Conservation (phyloP, 1,140 invertebrate genomes). For the Brevipalpus yothersi region DNA sequence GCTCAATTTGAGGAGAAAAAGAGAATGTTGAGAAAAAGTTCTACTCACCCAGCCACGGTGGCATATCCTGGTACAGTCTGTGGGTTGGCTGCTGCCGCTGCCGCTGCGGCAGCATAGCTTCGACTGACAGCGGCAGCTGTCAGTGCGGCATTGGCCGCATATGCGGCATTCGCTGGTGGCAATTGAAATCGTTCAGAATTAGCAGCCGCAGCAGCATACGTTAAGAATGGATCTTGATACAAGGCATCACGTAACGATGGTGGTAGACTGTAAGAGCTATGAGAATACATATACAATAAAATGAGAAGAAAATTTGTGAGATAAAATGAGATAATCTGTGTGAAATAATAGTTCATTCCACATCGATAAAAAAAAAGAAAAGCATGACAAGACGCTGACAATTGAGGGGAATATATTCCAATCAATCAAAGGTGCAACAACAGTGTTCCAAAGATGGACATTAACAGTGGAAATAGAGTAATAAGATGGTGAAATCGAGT, state of each 20-base stretch:
- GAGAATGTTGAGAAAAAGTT: neutral
- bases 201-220: constrained; percentile 39
- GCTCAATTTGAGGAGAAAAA: neutral
- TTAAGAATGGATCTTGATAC: constrained; percentile 85
- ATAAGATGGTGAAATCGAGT: too few relatives aligned
- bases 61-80: constrained; percentile 26
- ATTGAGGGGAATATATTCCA: too few relatives aligned
- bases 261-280: neutral
- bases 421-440: too few relatives aligned
- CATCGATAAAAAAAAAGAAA: too few relatives aligned
- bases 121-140: constrained; percentile 51
- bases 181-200: constrained; percentile 67
- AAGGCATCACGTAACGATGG: constrained; percentile 21
- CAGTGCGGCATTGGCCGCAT: constrained; percentile 38
- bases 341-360: too few relatives aligned
- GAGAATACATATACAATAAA: neutral
- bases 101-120: constrained; percentile 39
- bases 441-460: too few relatives aligned
- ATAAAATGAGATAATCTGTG: too few relatives aligned
- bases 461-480: too few relatives aligned
- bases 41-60: constrained; percentile 37
- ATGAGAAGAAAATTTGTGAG: too few relatives aligned
- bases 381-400: too few relatives aligned
- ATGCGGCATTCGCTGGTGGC: constrained; percentile 40
- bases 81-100: constrained; percentile 23